phyloP scores from a whole-genome alignment of 2,888 invertebrate species.

The Drosophila anceps region DNA sequence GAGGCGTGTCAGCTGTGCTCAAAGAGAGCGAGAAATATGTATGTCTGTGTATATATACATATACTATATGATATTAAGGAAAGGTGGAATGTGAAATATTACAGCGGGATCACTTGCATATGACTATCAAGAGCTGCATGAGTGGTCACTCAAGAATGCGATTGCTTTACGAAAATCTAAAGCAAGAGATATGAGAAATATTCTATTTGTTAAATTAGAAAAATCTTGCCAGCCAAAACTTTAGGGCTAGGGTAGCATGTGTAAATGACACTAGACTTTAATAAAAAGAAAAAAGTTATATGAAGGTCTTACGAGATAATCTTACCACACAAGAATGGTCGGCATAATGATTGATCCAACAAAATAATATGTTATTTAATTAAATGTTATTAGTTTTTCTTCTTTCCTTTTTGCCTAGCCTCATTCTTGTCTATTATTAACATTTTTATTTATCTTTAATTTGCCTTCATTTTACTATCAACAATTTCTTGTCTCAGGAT shows the following conservation, averaged over 20 bases:
- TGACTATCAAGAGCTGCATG: background rate
- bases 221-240: too few species aligned
- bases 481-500: background rate
- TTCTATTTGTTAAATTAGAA: background rate
- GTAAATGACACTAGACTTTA: too few species aligned
- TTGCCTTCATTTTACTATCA: background rate
- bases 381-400: background rate
- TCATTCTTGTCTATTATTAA: background rate
- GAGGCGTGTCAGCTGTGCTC: conserved; percentile 64
- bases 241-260: too few species aligned
- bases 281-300: too few species aligned
- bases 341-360: too few species aligned
- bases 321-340: too few species aligned
- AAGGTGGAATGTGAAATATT: background rate
- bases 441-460: background rate
- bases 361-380: background rate
- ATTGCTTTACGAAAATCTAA: background rate
- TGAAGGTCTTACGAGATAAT: background rate
- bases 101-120: background rate
- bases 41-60: background rate
- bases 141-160: background rate
- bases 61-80: background rate
- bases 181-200: background rate
- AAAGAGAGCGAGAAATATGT: background rate
- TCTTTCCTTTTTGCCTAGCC: background rate